Evolutionary conservation across 2,113 vertebrate species (phyloP).

Genomic region (Micromys minutus): DNA sequence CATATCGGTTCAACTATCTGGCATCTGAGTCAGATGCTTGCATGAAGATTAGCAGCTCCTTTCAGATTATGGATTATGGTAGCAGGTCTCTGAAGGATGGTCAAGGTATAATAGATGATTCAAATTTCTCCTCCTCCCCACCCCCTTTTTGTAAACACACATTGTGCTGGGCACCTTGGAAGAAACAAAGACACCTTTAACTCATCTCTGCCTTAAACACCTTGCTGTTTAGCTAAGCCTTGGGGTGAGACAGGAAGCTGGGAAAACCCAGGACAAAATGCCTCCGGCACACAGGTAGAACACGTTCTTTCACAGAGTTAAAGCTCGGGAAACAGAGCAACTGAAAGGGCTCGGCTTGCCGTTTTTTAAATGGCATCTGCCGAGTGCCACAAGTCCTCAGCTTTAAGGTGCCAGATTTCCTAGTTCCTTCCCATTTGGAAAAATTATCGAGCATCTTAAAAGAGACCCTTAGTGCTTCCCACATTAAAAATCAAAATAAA

Average conservation of each 20-base stretch:
- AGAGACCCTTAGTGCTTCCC: neutral
- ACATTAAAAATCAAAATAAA: neutral
- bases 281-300: neutral
- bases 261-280: neutral
- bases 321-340: neutral
- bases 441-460: neutral
- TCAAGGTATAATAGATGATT: too few relatives aligned
- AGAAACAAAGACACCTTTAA: neutral
- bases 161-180: neutral
- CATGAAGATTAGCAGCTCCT: slow-evolving; percentile 2
- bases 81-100: neutral
- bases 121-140: too few relatives aligned
- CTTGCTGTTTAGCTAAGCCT: neutral
- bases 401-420: neutral
- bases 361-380: neutral
- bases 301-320: neutral
- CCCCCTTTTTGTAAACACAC: neutral
- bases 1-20: neutral
- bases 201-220: neutral
- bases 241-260: neutral
- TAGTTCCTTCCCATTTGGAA: neutral
- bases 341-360: neutral
- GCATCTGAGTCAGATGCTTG: neutral
- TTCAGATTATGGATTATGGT: neutral
- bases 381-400: neutral